These are phyloP conservation scores for Apis cerana DNA, from an alignment of 1,140 invertebrate genomes.

Conservation along the genomic window DNA sequence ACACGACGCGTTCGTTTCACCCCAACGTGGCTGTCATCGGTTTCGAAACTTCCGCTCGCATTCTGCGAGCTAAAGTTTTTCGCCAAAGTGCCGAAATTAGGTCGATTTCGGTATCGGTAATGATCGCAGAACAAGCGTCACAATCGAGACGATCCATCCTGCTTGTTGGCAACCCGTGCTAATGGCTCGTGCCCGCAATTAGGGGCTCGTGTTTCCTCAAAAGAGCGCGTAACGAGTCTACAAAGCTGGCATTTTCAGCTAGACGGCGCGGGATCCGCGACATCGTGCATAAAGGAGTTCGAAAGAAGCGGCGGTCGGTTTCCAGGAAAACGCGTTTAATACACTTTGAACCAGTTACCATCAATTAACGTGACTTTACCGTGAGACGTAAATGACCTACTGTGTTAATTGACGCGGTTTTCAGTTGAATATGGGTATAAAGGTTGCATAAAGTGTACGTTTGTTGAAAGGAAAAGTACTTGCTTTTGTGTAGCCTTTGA, in stretches of 20 bases:
- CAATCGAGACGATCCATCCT: conserved; percentile 17
- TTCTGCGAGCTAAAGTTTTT: neutral
- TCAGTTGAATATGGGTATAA: neutral
- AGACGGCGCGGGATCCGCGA: conserved; percentile 1
- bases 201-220: conserved; percentile 24
- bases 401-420: neutral
- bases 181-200: conserved; percentile 44
- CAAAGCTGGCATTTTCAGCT: conserved; percentile 17
- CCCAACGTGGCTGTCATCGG: neutral
- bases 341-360: neutral
- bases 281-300: conserved; percentile 17
- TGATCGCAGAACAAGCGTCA: neutral
- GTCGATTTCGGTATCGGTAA: conserved; percentile 25
- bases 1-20: neutral
- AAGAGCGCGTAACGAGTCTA: conserved; percentile 21
- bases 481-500: neutral
- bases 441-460: neutral
- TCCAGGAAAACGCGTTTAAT: conserved; percentile 20
- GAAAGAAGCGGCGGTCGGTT: conserved; percentile 2
- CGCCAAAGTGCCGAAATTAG: conserved; percentile 9
- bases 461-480: too few relatives aligned
- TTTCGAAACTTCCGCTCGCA: neutral
- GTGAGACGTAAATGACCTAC: neutral
- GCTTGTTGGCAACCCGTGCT: conserved; percentile 4
- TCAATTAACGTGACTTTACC: conserved; percentile 6